These are phyloP conservation scores for Nyctibius grandis DNA, from an alignment of 2,797 vertebrate species.

Conservation along the genomic window DNA sequence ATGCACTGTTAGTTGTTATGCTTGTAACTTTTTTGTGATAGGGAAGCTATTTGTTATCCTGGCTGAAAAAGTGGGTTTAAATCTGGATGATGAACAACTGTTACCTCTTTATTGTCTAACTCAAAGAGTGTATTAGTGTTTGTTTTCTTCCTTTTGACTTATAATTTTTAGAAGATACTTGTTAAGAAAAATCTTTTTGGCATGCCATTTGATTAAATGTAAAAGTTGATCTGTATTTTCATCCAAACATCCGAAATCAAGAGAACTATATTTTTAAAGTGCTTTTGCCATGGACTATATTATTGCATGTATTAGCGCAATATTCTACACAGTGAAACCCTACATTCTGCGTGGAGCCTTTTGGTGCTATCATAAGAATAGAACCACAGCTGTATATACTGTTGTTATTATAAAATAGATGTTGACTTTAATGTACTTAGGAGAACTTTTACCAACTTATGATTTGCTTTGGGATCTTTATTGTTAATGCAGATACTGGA, in stretches of 20 bases:
- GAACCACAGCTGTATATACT: neutral
- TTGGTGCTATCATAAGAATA: neutral
- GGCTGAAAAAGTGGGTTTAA: neutral
- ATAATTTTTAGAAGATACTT: neutral
- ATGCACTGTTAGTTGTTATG: neutral
- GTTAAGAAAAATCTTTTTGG: neutral
- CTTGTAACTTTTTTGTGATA: neutral
- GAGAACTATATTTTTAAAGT: neutral
- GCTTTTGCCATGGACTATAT: neutral
- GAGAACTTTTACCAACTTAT: neutral
- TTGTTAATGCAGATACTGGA: neutral
- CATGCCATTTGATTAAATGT: neutral
- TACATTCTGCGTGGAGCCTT: neutral
- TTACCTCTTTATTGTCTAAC: neutral
- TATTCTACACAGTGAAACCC: neutral
- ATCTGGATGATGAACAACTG: neutral
- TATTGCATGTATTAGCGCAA: neutral
- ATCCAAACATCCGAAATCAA: neutral
- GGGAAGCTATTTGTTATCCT: neutral
- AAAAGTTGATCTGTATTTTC: neutral
- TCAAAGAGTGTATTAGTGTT: neutral
- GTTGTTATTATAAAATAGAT: neutral
- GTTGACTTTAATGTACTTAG: neutral
- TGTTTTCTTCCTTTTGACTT: neutral
- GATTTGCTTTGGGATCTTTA: neutral